Base-by-base conservation (phyloP, 2,888 invertebrate species). In the Thymelicus lineola region DNA sequence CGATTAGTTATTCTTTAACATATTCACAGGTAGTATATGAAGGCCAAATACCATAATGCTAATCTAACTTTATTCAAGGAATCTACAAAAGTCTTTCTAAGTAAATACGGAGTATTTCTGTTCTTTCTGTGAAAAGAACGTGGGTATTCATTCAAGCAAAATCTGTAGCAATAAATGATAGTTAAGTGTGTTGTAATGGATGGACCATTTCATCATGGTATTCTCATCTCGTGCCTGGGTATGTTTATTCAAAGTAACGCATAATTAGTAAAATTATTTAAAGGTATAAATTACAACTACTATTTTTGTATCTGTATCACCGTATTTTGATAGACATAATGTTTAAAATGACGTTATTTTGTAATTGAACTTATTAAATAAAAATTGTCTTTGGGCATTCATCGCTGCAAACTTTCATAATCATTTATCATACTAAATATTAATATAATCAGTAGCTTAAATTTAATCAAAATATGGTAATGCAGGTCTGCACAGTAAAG, bases 11-110 rank as follows among this genome's bases (percentile, higher is more conserved):
- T 45, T 55, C 55, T 62, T 58, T 57, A 63, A 63, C 38, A 15
- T 58, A 63, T 58, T 46, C 46, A 63, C 58, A 38, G 38, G 63
- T 69, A 63, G 48, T 50, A 35, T 69, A 63, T 63, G 63, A 62
- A 69, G 63, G 69, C 69, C 69, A 69, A 69, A 69, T 69, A 63
- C 63, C 53, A 68, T 68, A 68, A 63, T 50, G 50, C 63, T 69
- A 58, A 63, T 63, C 42, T 70, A 59, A 70, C 64, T 50, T 64
- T 70, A 70, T 59, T 48, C 45, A 59, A 42, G 48, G 58, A 38
- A n/a, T 48, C 48, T 63, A 48, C 46, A 57, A 69, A 69, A 50
- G 15, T 14, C 42, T n/a, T 36, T 35, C 36, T 17, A n/a, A 36
- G 10, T 55, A 15, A 46, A 36, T 58, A 10, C 58, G 6, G 35